Evolutionary conservation across 2,888 invertebrate species (phyloP).

Genomic region (Drosophila demipolita): DNA sequence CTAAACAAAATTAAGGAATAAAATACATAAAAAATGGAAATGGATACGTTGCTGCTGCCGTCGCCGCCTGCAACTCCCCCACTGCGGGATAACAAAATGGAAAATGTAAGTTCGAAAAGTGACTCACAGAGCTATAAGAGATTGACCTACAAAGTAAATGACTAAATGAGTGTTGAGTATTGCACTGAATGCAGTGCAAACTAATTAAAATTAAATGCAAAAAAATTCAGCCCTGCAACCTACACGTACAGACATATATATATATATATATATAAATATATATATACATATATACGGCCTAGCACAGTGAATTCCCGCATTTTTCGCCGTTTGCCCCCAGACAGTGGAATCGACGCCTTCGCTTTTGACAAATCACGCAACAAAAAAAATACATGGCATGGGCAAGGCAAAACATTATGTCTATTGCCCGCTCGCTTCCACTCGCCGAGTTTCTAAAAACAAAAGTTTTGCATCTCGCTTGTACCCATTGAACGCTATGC

Average conservation of each 20-base stretch:
- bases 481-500: slow-evolving; percentile 69
- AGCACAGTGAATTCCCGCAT: slow-evolving; percentile 49
- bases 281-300: slow-evolving; percentile 5
- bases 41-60: slow-evolving; percentile 85
- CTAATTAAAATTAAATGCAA: slow-evolving; percentile 65
- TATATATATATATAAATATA: background rate
- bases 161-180: slow-evolving; percentile 26
- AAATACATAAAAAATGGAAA: slow-evolving; percentile 79
- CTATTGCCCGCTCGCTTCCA: slow-evolving; percentile 71
- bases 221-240: slow-evolving; percentile 48
- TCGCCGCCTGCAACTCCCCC: slow-evolving; percentile 91
- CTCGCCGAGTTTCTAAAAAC: slow-evolving; percentile 83
- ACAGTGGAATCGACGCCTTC: slow-evolving; percentile 52
- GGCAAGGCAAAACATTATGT: slow-evolving; percentile 56
- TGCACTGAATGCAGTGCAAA: slow-evolving; percentile 53
- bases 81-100: slow-evolving; percentile 85
- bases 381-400: slow-evolving; percentile 55
- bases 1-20: background rate
- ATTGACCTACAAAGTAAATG: slow-evolving; percentile 58
- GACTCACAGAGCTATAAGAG: slow-evolving; percentile 46
- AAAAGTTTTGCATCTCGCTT: slow-evolving; percentile 81
- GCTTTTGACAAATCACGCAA: slow-evolving; percentile 67
- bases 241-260: background rate
- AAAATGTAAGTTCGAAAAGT: slow-evolving; percentile 83
- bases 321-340: slow-evolving; percentile 53